phyloP scores from a whole-genome alignment of 2,888 invertebrate species.

The Timandra comae region DNA sequence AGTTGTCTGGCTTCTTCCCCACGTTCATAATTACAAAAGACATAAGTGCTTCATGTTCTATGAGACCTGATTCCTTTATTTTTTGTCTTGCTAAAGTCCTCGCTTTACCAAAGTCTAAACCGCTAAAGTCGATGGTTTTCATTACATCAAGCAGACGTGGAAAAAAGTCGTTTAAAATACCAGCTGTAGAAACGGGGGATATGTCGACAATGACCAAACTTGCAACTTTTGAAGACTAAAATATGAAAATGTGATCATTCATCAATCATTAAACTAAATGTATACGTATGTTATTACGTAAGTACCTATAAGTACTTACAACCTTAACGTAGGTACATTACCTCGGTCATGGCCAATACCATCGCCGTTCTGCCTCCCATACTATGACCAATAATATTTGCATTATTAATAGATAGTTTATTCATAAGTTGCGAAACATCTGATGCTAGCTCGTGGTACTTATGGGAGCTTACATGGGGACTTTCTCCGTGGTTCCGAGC shows the following conservation, averaged over 20 bases:
- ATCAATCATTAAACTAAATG: not conserved
- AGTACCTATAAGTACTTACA: too few relatives aligned
- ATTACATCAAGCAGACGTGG: slow-evolving; percentile 70
- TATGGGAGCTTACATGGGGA: slow-evolving; percentile 84
- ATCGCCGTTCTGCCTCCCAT: slow-evolving; percentile 96
- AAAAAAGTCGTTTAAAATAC: slow-evolving; percentile 74
- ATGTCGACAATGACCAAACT: slow-evolving; percentile 83
- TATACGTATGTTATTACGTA: too few relatives aligned
- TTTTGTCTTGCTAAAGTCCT: slow-evolving; percentile 54
- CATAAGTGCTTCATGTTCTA: slow-evolving; percentile 24
- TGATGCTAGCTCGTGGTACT: slow-evolving; percentile 84
- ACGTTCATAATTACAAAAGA: slow-evolving; percentile 48
- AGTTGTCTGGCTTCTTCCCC: slow-evolving; percentile 26
- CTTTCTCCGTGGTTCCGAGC: slow-evolving; percentile 97
- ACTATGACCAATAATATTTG: slow-evolving; percentile 85
- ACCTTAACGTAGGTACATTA: slow-evolving; percentile 1
- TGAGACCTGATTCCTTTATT: slow-evolving; percentile 30
- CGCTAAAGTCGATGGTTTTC: slow-evolving; percentile 71
- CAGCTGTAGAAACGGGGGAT: slow-evolving; percentile 77
- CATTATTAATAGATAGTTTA: slow-evolving; percentile 63
- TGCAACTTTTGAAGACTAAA: slow-evolving; percentile 73
- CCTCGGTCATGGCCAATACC: slow-evolving; percentile 55
- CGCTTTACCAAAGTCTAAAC: slow-evolving; percentile 76
- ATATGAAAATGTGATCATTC: slow-evolving; percentile 14
- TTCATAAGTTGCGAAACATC: slow-evolving; percentile 77